These are phyloP conservation scores for Hexactinellida sp. DNA, from an alignment of 37 sponge, comb jelly and placozoan genomes.

Conservation along the genomic window DNA sequence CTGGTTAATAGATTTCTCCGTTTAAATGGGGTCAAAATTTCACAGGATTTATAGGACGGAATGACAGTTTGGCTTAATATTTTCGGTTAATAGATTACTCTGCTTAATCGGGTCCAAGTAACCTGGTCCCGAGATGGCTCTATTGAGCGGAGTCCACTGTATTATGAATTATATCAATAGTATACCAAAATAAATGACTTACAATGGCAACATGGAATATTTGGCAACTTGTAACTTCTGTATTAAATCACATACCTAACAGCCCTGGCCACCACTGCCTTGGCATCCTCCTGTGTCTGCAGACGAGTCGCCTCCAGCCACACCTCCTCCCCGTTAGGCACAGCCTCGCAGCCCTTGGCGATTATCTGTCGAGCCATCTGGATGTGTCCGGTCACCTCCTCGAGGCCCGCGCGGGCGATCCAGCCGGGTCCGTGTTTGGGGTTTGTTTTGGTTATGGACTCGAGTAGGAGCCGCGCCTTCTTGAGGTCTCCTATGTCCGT, in stretches of 20 bases:
- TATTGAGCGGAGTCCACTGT: too few relatives aligned
- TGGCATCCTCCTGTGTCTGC: constrained; percentile 59
- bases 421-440: constrained; percentile 97
- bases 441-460: constrained; percentile 91
- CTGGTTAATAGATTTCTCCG: too few relatives aligned
- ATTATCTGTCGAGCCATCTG: constrained; percentile 88
- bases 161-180: too few relatives aligned
- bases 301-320: constrained; percentile 89
- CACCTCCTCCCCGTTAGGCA: constrained; percentile 87
- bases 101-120: too few relatives aligned
- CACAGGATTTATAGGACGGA: not conserved
- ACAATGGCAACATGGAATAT: too few relatives aligned
- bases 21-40: too few relatives aligned
- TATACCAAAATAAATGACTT: too few relatives aligned
- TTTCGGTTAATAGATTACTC: too few relatives aligned
- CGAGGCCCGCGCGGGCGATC: constrained; percentile 95
- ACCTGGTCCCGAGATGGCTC: too few relatives aligned
- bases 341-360: constrained; percentile 75
- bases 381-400: constrained; percentile 90
- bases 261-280: constrained; percentile 58
- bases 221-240: too few relatives aligned
- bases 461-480: constrained; percentile 81
- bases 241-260: constrained; percentile 17
- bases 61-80: too few relatives aligned
- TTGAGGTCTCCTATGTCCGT: constrained; percentile 90